A percentile compares a stretch with the other conserved stretches of the same genome.
These are phyloP conservation scores for Leptocoma aspasia DNA, from an alignment of 2,113 vertebrate species.

Conservation along the genomic window DNA sequence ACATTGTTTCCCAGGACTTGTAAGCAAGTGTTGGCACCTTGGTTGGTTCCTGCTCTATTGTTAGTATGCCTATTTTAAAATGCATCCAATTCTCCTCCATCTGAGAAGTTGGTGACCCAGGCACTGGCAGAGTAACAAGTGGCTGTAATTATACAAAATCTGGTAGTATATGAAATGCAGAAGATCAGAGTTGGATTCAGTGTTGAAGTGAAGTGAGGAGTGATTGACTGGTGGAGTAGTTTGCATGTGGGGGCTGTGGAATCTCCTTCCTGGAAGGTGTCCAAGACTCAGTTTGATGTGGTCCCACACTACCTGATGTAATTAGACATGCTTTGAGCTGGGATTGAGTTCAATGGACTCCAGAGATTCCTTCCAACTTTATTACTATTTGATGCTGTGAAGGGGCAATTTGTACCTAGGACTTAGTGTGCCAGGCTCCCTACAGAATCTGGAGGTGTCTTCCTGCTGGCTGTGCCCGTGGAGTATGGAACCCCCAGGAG, in stretches of 20 bases:
- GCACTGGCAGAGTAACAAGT: background rate
- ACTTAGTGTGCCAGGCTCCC: background rate
- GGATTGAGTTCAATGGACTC: background rate
- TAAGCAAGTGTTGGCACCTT: background rate
- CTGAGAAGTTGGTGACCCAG: background rate
- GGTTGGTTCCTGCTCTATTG: conserved; percentile 7
- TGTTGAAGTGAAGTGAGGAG: background rate
- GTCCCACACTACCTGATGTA: background rate
- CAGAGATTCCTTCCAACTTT: background rate
- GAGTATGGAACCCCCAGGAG: accelerated
- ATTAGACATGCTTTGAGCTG: background rate
- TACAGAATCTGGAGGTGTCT: background rate
- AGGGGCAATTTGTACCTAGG: background rate
- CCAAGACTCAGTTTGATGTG: background rate
- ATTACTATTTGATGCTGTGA: background rate
- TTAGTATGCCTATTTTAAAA: background rate
- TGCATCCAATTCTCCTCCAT: background rate
- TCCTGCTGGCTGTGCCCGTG: background rate
- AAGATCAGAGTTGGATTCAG: background rate
- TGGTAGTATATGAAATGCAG: background rate
- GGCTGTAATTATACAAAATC: background rate
- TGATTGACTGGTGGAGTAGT: background rate
- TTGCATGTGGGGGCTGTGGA: background rate
- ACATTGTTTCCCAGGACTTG: conserved; percentile 20
- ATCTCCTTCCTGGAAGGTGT: background rate